Base-by-base conservation (phyloP, 2,797 vertebrate genomes). In the Karalla daura region DNA sequence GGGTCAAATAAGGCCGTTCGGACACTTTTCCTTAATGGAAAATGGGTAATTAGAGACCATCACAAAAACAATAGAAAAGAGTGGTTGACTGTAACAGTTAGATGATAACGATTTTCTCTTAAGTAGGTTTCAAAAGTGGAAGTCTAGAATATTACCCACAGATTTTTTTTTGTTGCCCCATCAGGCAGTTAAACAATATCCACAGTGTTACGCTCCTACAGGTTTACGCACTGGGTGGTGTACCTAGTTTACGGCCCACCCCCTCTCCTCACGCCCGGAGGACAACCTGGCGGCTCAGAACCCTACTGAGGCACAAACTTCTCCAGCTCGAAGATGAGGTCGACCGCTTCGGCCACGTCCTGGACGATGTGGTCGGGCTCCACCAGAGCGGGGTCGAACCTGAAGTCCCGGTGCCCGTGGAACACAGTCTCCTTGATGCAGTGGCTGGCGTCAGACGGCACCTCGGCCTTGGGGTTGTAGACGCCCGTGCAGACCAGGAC, bases 401-500 rank as follows among this genome's bases (percentile, higher is more conserved):
- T 74, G 81, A 97, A 97, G 87, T 97, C 96, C 20, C 96, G 89
- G 89, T 97, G 96, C 0, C 96, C 96, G 0, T 98, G 96, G 83
- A 97, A 98, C 49, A 93, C 96, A 0, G 78, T 89, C 77, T 94
- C 91, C 10, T 93, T 87, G 39, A 92, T 52, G 78, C 88, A 90
- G 58, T 86, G 90, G n/a, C 67, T 66, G 0, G 91, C 49, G 3
- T 93, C 90, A 2, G 70, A 62, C 6, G 93, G 90, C n/a, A 91
- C 82, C 85, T 91, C 82, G 0, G 71, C 49, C 14, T 84, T 92
- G 7, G 96, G 96, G 82, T 91, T 93, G 85, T 96, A 97, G 25
- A 98, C 94, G 0, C 96, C 96, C 0, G 96, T 97, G 71, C 96
- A 98, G 9, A 98, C 96, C 7, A 98, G 93, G 17, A 98, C 78